phyloP scores from a whole-genome alignment of 2,113 vertebrate genomes.

The Periophthalmodon schlosseri region DNA sequence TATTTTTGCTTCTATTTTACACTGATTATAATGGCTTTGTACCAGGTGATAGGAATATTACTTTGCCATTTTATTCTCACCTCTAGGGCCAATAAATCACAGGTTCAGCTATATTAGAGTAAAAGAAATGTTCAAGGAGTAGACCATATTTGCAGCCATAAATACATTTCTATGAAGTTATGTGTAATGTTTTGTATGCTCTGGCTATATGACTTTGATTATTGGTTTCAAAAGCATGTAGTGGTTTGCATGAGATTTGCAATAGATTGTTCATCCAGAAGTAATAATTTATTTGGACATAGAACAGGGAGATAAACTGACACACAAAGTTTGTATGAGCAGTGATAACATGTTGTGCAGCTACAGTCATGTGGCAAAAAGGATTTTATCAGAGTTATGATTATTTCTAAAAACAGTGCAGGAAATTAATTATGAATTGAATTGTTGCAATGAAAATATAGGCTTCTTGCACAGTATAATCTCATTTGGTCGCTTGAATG shows the following conservation, averaged over 20 bases:
- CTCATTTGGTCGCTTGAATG: constrained; percentile 34
- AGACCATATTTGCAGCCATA: background rate
- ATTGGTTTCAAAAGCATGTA: background rate
- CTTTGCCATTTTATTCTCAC: background rate
- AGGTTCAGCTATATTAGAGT: background rate
- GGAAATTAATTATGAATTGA: constrained; percentile 17
- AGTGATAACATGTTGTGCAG: background rate
- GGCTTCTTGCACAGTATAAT: background rate
- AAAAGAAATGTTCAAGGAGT: background rate
- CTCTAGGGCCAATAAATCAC: background rate
- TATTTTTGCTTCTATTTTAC: background rate
- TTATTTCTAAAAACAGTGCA: background rate
- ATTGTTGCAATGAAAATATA: constrained; percentile 19
- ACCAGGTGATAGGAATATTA: background rate
- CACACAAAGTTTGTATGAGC: background rate
- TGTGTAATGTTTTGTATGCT: background rate
- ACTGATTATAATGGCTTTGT: constrained; percentile 1
- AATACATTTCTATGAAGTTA: background rate
- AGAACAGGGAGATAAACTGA: background rate
- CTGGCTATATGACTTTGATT: background rate
- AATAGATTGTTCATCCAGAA: background rate
- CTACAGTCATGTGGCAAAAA: background rate
- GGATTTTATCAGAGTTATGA: background rate
- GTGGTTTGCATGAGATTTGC: background rate
- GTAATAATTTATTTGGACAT: background rate